Percentiles rank a stretch among this genome's conserved stretches.
Conservation (phyloP, 2,888 invertebrate genomes). For the Xanthia icteritia region DNA sequence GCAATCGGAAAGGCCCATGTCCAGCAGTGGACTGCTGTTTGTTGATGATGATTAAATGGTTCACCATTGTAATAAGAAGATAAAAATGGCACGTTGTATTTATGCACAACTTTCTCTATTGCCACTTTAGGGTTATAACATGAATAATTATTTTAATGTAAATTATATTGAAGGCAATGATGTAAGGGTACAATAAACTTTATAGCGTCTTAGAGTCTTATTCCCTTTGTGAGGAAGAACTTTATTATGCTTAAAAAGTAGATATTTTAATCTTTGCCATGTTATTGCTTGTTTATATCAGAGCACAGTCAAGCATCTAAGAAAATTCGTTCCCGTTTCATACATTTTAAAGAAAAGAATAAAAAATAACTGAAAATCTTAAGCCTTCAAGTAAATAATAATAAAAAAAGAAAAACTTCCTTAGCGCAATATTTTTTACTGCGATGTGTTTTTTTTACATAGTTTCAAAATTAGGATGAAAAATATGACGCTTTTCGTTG, state of each 20-base stretch:
- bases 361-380: no score
- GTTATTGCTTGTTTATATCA: constrained; percentile 13
- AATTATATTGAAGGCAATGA: constrained; percentile 42
- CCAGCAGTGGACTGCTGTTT: not conserved
- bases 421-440: no score
- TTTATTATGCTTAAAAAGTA: constrained; percentile 19
- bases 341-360: not conserved
- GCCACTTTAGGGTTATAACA: not conserved
- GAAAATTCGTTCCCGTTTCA: not conserved
- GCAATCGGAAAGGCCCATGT: not conserved
- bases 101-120: not conserved
- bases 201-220: constrained; percentile 31
- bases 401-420: no score
- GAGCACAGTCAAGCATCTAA: no score
- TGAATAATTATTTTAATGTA: constrained; percentile 24
- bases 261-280: not conserved
- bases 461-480: not conserved
- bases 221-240: constrained; percentile 12
- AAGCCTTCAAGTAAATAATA: no score
- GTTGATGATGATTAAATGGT: no score
- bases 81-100: not conserved
- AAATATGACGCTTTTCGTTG: not conserved
- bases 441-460: not conserved
- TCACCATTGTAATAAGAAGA: not conserved
- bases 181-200: constrained; percentile 58